These are phyloP conservation scores for Motacilla alba DNA, from an alignment of 2,113 vertebrate species.

Conservation along the genomic window DNA sequence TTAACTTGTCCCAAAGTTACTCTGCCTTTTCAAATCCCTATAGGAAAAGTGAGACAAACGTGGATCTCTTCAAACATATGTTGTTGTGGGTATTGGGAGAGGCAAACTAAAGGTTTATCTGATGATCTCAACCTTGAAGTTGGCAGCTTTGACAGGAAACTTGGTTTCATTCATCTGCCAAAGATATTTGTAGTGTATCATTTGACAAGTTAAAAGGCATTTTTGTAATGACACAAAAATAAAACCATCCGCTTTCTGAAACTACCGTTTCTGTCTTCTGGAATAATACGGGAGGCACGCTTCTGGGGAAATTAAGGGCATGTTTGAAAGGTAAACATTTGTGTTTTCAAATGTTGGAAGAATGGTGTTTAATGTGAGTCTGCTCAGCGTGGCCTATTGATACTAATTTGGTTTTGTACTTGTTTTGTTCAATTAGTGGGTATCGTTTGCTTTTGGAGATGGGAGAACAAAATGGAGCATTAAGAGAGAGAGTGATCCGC, in stretches of 20 bases:
- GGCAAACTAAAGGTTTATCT: constrained; percentile 48
- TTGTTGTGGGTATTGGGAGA: constrained; percentile 34
- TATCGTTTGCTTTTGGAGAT: background rate
- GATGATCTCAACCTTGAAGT: constrained; percentile 57
- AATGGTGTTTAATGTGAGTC: background rate
- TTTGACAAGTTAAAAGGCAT: constrained; percentile 50
- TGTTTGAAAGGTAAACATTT: background rate
- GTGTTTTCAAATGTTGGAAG: constrained; percentile 18
- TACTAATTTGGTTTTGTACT: background rate
- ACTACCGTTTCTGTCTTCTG: background rate
- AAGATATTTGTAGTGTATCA: constrained; percentile 36
- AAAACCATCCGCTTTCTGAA: constrained; percentile 37
- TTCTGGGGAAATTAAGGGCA: constrained; percentile 1
- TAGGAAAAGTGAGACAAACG: constrained; percentile 2
- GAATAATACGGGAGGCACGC: background rate
- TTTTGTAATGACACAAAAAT: constrained; percentile 54
- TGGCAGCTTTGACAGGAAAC: constrained; percentile 54
- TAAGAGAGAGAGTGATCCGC: background rate
- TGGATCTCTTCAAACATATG: constrained; percentile 5
- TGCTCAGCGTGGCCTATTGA: background rate
- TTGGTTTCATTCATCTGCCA: constrained; percentile 52
- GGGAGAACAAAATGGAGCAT: background rate
- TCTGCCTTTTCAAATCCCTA: constrained; percentile 3
- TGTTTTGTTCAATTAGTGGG: background rate
- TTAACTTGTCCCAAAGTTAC: background rate